Percentiles rank a stretch among this genome's conserved stretches.
phyloP scores from a whole-genome alignment of 2,113 vertebrate species.

The Bufo bufo region DNA sequence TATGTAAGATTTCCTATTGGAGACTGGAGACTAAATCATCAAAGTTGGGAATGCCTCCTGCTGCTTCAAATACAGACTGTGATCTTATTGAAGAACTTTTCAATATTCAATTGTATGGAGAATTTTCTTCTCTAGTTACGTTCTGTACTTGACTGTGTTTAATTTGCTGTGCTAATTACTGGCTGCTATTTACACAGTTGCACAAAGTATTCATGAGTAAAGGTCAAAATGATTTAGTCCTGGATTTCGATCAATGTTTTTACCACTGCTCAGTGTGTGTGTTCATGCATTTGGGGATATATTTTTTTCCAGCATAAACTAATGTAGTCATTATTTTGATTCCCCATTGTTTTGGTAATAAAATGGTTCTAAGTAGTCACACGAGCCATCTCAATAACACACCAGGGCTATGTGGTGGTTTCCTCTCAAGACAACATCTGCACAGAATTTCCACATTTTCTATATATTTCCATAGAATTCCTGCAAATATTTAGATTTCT shows the following conservation, averaged over 20 bases:
- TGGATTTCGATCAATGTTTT: background rate
- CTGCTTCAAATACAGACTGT: slow-evolving; percentile 38
- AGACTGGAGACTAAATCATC: slow-evolving; percentile 38
- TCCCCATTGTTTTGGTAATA: background rate
- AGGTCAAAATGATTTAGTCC: background rate
- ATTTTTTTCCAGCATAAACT: slow-evolving; percentile 2
- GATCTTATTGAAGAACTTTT: slow-evolving; percentile 37
- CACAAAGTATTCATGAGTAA: slow-evolving; percentile 30
- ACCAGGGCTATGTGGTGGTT: too few species aligned
- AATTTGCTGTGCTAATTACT: slow-evolving; percentile 17
- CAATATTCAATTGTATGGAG: slow-evolving; percentile 39
- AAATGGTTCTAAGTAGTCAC: too few species aligned
- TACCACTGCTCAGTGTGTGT: background rate
- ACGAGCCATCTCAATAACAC: too few species aligned
- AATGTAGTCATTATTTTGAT: background rate
- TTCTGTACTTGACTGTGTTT: slow-evolving; percentile 21
- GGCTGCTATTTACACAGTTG: slow-evolving; percentile 44
- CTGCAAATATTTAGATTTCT: background rate
- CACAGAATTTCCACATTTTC: background rate
- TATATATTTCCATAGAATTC: background rate
- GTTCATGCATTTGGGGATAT: background rate
- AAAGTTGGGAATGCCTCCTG: slow-evolving; percentile 23
- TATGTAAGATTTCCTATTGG: slow-evolving; percentile 31
- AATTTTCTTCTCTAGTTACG: slow-evolving; percentile 35
- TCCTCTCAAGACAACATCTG: too few species aligned